Conservation (phyloP, 2,113 vertebrate genomes). For the Odontophorus gujanensis region DNA sequence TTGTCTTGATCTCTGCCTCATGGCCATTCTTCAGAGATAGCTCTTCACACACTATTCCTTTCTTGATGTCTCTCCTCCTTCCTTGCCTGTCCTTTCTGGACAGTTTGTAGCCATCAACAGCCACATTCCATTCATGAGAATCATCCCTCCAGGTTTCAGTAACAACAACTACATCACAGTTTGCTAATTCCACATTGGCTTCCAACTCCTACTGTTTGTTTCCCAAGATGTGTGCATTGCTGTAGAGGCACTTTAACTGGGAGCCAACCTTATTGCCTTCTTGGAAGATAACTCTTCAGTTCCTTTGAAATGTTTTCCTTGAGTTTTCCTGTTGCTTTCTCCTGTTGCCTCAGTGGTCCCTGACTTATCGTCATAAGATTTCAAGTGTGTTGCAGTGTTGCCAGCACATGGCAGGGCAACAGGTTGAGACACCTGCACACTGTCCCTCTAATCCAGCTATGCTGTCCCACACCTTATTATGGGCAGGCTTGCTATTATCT, state of each 20-base stretch:
- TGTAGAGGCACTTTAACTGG: neutral
- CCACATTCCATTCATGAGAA: neutral
- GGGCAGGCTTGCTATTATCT: neutral
- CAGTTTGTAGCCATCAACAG: neutral
- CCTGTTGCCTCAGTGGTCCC: neutral
- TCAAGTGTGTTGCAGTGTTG: neutral
- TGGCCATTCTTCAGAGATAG: neutral
- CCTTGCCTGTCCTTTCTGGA: neutral
- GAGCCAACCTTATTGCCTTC: neutral
- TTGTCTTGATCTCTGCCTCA: neutral
- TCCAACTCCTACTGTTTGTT: neutral
- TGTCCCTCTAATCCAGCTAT: neutral
- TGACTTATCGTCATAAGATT: neutral
- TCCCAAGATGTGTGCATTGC: neutral
- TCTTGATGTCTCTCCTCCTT: neutral
- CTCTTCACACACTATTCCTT: neutral
- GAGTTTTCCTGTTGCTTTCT: neutral
- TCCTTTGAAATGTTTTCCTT: neutral
- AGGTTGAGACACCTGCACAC: neutral
- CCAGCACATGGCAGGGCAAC: neutral
- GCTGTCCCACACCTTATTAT: neutral
- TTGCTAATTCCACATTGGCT: neutral
- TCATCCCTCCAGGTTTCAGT: neutral
- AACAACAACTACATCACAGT: neutral
- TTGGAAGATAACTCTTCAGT: neutral